These are phyloP conservation scores for Nephrotoma appendiculata DNA, from an alignment of 2,888 invertebrate genomes.

Conservation along the genomic window DNA sequence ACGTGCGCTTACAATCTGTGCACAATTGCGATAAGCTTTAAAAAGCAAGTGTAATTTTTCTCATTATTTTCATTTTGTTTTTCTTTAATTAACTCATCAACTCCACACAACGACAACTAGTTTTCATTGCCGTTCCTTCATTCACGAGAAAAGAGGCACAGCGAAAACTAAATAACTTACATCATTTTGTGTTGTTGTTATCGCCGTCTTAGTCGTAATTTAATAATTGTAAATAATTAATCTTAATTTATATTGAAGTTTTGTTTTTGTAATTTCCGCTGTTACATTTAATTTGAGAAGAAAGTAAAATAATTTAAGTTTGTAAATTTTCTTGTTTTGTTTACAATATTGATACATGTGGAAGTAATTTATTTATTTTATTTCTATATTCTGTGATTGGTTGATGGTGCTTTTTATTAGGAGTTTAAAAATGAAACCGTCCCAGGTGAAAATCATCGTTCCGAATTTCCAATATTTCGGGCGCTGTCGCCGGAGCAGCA, in stretches of 20 bases:
- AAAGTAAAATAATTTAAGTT: neutral
- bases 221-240: neutral
- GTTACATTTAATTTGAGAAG: neutral
- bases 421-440: conserved; percentile 16
- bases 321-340: neutral
- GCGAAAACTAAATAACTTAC: neutral
- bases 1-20: neutral
- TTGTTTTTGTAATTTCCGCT: neutral
- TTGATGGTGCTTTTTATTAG: conserved; percentile 8
- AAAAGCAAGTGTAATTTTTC: neutral
- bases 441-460: conserved; percentile 11
- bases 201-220: neutral
- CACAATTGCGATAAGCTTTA: neutral
- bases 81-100: neutral
- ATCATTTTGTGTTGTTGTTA: neutral
- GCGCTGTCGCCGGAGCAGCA: conserved; percentile 14
- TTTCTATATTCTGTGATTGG: neutral
- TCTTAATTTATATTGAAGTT: neutral
- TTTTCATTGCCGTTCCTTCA: neutral
- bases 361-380: neutral
- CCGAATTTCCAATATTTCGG: conserved; percentile 17
- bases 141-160: neutral
- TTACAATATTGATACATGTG: neutral
- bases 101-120: neutral
- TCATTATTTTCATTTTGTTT: neutral